Evolutionary conservation across 2,888 invertebrate species (phyloP).

Genomic region (Baronia brevicornis): DNA sequence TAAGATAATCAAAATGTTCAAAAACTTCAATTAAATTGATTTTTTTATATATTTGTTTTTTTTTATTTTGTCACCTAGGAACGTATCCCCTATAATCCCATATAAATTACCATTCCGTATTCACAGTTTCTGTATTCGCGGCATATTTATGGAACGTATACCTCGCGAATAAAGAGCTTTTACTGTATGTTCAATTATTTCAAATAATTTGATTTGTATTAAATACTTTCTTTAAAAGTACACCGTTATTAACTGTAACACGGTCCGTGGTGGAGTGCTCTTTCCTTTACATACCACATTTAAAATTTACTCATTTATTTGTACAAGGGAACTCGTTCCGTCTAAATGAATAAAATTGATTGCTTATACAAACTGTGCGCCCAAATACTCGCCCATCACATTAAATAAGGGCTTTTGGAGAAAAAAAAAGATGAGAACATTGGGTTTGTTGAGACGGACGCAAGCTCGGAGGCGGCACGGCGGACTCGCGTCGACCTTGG

Average conservation of each 20-base stretch:
- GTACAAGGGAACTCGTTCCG: constrained; percentile 59
- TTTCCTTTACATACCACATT: constrained; percentile 42
- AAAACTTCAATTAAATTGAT: no score
- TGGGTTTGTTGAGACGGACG: constrained; percentile 33
- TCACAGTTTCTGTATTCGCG: no score
- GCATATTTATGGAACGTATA: no score
- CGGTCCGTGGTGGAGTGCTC: constrained; percentile 31
- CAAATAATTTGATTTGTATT: no score
- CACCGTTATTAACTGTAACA: constrained; percentile 40
- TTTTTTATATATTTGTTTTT: no score
- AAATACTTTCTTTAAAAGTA: constrained; percentile 15
- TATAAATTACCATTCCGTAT: no score
- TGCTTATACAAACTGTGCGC: constrained; percentile 74
- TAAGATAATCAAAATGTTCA: no score
- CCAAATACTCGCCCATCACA: constrained; percentile 72
- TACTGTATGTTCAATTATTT: no score
- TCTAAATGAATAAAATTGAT: constrained; percentile 76
- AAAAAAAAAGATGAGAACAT: constrained; percentile 51
- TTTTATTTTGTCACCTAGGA: no score
- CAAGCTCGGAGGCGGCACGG: constrained; percentile 34
- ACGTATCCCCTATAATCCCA: no score
- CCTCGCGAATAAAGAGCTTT: no score
- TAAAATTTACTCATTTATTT: constrained; percentile 65
- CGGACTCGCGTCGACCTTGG: constrained; percentile 52
- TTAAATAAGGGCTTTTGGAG: constrained; percentile 68